A percentile compares a stretch with the other conserved stretches of the same genome.
Evolutionary conservation across 2,888 invertebrate genomes (phyloP).

Genomic region (Danaus chrysippus): DNA sequence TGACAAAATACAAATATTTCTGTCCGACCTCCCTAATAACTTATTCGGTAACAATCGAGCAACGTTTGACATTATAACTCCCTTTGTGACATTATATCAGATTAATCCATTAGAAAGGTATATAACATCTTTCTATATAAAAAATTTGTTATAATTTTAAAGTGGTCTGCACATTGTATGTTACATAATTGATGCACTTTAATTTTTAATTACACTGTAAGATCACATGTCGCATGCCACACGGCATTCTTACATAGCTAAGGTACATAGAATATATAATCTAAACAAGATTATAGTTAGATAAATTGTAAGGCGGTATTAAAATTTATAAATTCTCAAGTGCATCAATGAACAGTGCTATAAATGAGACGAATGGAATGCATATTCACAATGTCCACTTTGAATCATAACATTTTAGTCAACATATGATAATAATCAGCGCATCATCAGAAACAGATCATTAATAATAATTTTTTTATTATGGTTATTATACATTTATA

Average conservation of each 20-base stretch:
- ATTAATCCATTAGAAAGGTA: constrained; percentile 52
- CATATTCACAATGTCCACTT: constrained; percentile 68
- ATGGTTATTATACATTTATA: constrained; percentile 45
- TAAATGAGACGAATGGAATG: constrained; percentile 72
- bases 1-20: constrained; percentile 77
- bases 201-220: constrained; percentile 12
- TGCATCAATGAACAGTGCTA: constrained; percentile 73
- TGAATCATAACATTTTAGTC: constrained; percentile 54
- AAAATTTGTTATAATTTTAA: constrained; percentile 36
- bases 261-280: constrained; percentile 15
- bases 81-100: constrained; percentile 69
- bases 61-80: constrained; percentile 68
- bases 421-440: constrained; percentile 55
- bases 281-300: constrained; percentile 18
- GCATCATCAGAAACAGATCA: constrained; percentile 54
- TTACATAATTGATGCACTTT: constrained; percentile 41
- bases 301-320: constrained; percentile 5
- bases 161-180: constrained; percentile 57
- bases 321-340: constrained; percentile 25
- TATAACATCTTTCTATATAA: constrained; percentile 48
- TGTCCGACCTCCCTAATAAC: constrained; percentile 65
- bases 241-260: constrained; percentile 24
- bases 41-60: constrained; percentile 75
- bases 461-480: constrained; percentile 38
- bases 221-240: constrained; percentile 16